These are phyloP conservation scores for Actinia tenebrosa DNA, from an alignment of 64 coral and sea anemone genomes.

Conservation along the genomic window DNA sequence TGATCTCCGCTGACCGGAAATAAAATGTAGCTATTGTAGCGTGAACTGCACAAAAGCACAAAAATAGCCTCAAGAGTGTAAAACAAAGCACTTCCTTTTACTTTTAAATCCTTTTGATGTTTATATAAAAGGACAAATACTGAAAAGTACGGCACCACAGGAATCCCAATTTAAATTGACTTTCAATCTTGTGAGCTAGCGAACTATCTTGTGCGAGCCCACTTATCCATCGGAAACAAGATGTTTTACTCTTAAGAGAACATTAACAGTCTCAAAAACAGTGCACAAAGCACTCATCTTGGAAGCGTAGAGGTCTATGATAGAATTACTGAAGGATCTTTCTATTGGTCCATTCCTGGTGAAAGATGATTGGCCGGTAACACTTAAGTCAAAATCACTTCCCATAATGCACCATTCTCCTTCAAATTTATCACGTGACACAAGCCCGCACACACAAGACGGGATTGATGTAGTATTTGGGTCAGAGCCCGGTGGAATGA, in stretches of 20 bases:
- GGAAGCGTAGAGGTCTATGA: slow-evolving; percentile 11
- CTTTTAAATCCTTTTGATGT: neutral
- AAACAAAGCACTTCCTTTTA: neutral
- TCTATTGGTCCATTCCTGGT: neutral
- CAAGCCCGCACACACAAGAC: slow-evolving; percentile 72
- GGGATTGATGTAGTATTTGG: slow-evolving; percentile 14
- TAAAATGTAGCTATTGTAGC: neutral
- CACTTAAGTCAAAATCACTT: neutral
- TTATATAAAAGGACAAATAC: neutral
- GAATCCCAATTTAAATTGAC: neutral
- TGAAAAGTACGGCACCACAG: neutral
- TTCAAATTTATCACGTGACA: slow-evolving; percentile 31
- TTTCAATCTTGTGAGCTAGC: neutral
- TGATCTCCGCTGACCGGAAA: slow-evolving; percentile 8
- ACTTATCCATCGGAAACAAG: slow-evolving; percentile 22
- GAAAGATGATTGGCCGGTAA: neutral
- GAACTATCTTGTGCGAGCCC: neutral
- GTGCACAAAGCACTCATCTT: slow-evolving; percentile 46
- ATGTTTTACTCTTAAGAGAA: slow-evolving; percentile 60
- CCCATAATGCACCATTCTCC: slow-evolving; percentile 63
- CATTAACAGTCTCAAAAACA: slow-evolving; percentile 68
- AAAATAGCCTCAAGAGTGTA: neutral
- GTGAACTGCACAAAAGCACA: too few relatives aligned
- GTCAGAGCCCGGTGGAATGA: slow-evolving; percentile 41
- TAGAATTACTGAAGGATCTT: neutral